Percentiles rank a stretch among this genome's conserved stretches.
These are phyloP conservation scores for Cydia splendana DNA, from an alignment of 1,140 invertebrate species.

Conservation along the genomic window DNA sequence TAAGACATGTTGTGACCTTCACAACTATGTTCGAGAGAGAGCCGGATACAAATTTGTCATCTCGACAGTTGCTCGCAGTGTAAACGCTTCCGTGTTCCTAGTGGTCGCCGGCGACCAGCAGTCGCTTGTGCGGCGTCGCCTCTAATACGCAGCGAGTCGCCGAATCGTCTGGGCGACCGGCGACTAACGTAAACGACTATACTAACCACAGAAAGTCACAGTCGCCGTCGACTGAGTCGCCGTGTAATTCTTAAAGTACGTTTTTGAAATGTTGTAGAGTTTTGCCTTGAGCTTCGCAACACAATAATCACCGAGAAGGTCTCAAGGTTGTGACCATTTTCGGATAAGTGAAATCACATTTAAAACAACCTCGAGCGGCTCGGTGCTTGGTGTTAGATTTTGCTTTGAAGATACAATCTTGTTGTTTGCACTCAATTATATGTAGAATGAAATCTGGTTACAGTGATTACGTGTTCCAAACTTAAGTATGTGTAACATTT, in stretches of 20 bases:
- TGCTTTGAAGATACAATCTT: slow-evolving; percentile 21
- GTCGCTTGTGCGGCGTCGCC: no score
- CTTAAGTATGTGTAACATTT: slow-evolving; percentile 3
- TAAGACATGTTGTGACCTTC: no score
- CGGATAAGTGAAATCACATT: slow-evolving; percentile 32
- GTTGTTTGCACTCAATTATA: neutral
- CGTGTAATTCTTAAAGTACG: neutral
- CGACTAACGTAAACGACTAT: no score
- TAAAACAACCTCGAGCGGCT: slow-evolving; percentile 5
- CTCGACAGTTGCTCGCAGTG: no score
- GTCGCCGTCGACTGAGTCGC: no score
- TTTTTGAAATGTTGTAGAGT: neutral
- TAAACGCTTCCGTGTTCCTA: no score
- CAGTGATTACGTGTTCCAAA: neutral
- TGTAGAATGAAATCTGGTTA: neutral
- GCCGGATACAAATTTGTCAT: no score
- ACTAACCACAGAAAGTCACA: no score
- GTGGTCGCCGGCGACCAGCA: no score
- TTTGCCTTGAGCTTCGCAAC: slow-evolving; percentile 24
- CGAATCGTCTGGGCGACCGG: no score
- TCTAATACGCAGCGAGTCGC: no score
- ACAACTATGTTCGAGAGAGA: no score
- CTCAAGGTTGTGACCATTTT: slow-evolving; percentile 28
- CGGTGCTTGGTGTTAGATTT: slow-evolving; percentile 22
- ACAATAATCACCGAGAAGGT: slow-evolving; percentile 30